Base-by-base conservation (phyloP, 2,113 vertebrate species). In the Phoxinus phoxinus region DNA sequence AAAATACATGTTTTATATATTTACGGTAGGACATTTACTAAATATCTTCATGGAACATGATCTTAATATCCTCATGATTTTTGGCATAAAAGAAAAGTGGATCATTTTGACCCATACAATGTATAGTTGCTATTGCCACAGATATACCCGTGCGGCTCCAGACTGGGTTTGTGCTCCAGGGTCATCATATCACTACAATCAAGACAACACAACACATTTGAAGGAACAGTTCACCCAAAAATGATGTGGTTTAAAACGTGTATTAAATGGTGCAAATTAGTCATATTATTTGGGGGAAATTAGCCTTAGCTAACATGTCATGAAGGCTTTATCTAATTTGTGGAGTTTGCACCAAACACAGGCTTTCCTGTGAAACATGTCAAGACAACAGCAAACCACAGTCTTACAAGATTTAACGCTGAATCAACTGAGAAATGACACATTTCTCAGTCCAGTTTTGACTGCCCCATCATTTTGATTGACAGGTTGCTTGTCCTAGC, bases 391-490 rank as follows among this genome's bases (percentile, higher is more conserved):
- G 12, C 71, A 46, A 25, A 46, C 71, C 41, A 19, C 51, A 19
- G 51, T 53, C 51, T 21, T 1, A 21, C 51, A 17, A 74, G n/a
- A 74, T 74, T 74, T 74, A n/a, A 44, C 41, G 48, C 12, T 3
- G 19, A 73, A 73, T 73, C 37, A 25, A 8, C 37, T 6, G 69
- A 15, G 37, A n/a, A 6, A 73, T 37, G 37, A 13, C 21, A 44
- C 12, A 25, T 74, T 46, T 6, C 41, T 25, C n/a, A 25, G 71
- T 30, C 74, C 48, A 76, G 15, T 32, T 46, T 27, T 76, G 46
- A 76, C 73, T 76, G 23, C n/a, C n/a, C 32, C 17, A 53, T 65
- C 35, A 65, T 81, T 74, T 37, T 83, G 84, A 85, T 25, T 86
- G 87, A 61, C 87, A 88, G 65, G 11, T n/a, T 2, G 3, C 21